phyloP scores from a whole-genome alignment of 2,888 invertebrate species.

The Cryptus viduatorius region DNA sequence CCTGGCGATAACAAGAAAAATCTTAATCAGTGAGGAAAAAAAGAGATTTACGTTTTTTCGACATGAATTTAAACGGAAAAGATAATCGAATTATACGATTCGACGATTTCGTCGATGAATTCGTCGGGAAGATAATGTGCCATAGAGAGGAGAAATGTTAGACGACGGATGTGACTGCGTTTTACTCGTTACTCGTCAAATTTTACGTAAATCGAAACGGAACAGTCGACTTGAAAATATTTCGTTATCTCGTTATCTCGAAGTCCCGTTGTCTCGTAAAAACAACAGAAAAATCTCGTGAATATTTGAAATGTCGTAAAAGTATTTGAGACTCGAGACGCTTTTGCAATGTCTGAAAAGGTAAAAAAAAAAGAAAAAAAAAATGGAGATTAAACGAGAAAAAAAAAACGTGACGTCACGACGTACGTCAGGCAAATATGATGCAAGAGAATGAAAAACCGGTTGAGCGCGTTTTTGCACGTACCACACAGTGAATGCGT shows the following conservation, averaged over 20 bases:
- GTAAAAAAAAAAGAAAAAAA: background rate
- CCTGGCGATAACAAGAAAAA: constrained; percentile 75
- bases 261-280: no score
- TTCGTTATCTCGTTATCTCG: no score
- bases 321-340: background rate
- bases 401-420: constrained; percentile 11
- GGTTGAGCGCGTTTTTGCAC: constrained; percentile 41
- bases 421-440: constrained; percentile 24
- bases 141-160: constrained; percentile 62
- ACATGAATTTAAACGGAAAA: background rate
- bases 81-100: background rate
- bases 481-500: constrained; percentile 36
- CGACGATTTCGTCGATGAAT: constrained; percentile 15
- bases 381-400: background rate
- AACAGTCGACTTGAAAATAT: no score
- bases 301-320: background rate
- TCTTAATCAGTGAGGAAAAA: constrained; percentile 59
- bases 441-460: constrained; percentile 33
- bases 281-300: no score
- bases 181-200: constrained; percentile 2
- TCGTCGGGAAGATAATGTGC: constrained; percentile 70
- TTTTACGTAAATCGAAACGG: no score
- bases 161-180: constrained; percentile 35
- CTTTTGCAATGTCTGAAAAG: background rate
- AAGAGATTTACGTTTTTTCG: background rate